phyloP scores from a whole-genome alignment of 2,888 invertebrate species.

The Dioctria linearis region DNA sequence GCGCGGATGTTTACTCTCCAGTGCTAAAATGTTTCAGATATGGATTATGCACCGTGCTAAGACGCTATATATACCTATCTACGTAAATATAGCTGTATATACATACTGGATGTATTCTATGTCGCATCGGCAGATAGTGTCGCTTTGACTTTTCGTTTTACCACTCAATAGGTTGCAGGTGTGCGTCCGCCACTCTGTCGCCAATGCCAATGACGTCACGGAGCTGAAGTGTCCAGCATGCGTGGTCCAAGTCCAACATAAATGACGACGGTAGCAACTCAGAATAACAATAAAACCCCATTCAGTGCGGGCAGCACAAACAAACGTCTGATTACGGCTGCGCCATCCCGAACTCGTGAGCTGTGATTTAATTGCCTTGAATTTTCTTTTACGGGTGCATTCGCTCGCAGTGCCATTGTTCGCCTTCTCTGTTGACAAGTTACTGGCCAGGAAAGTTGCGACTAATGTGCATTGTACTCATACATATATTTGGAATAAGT shows the following conservation, averaged over 20 bases:
- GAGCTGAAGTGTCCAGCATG: constrained; percentile 44
- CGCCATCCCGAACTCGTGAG: constrained; percentile 31
- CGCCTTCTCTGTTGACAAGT: constrained; percentile 21
- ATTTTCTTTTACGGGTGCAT: constrained; percentile 56
- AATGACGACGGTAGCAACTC: constrained; percentile 17
- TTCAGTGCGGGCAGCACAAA: neutral
- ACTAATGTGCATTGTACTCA: too few species aligned
- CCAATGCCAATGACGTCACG: constrained; percentile 53
- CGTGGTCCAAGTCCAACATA: constrained; percentile 46
- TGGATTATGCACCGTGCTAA: neutral
- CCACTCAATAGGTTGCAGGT: constrained; percentile 59
- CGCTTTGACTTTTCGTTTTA: constrained; percentile 55
- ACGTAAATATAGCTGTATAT: neutral
- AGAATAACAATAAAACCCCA: constrained; percentile 36
- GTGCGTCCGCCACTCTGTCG: constrained; percentile 59
- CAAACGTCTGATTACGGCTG: neutral
- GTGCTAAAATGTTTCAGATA: neutral
- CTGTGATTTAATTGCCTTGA: constrained; percentile 57
- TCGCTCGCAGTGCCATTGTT: constrained; percentile 42
- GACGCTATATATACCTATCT: too few species aligned
- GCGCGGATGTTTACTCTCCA: constrained; percentile 32
- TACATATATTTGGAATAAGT: too few species aligned
- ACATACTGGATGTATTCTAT: constrained; percentile 8
- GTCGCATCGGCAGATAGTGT: constrained; percentile 44
- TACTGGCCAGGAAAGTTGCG: neutral